Conservation (phyloP, 2,113 vertebrate genomes). For the Potamarius usumacintae region DNA sequence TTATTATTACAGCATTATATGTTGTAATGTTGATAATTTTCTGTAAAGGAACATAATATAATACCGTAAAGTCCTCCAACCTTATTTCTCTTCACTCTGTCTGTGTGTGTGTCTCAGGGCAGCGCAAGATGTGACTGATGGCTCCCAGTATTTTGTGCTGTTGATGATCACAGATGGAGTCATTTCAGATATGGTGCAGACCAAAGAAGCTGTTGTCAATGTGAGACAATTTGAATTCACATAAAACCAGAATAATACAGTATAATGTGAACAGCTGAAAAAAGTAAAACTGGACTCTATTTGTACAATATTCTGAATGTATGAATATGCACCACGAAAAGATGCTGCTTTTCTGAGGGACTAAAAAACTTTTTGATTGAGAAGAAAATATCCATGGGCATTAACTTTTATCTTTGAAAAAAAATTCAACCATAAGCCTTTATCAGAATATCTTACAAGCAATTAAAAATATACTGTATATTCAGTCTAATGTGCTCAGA, state of each 20-base stretch:
- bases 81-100: background rate
- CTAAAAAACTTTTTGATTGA: background rate
- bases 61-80: background rate
- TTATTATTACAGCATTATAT: background rate
- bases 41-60: background rate
- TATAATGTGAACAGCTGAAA: background rate
- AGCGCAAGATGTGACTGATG: conserved; percentile 88
- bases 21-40: background rate
- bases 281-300: background rate
- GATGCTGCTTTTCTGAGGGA: background rate
- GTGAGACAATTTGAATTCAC: conserved; percentile 70
- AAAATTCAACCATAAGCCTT: background rate
- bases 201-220: conserved; percentile 95
- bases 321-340: background rate
- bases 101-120: conserved; percentile 30
- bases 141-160: conserved; percentile 96
- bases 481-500: background rate
- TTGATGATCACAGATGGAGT: conserved; percentile 97
- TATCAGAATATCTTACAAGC: background rate
- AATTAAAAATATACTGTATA: background rate
- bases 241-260: background rate
- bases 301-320: background rate
- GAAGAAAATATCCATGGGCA: background rate
- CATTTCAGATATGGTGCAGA: conserved; percentile 98
- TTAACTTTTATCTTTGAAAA: background rate